A percentile compares a stretch with the other conserved stretches of the same genome.
Conservation (phyloP, 2,888 invertebrate genomes). For the Andrena trimmerana region DNA sequence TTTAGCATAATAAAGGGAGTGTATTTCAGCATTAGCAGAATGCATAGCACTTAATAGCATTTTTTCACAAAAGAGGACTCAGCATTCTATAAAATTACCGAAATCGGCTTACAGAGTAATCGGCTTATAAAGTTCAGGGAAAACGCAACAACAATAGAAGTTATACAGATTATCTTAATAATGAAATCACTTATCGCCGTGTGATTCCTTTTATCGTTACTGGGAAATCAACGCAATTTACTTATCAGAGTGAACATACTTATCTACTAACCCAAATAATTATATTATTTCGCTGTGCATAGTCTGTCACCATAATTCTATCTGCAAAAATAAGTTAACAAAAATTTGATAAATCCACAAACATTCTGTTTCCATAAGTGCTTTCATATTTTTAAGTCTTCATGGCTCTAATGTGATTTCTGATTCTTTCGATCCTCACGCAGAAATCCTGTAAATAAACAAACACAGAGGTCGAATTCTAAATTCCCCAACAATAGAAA, state of each 20-base stretch:
- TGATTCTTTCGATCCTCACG: no score
- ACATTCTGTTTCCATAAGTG: no score
- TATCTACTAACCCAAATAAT: no score
- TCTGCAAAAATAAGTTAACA: no score
- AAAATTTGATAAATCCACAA: no score
- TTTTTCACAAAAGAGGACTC: constrained; percentile 6
- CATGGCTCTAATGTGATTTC: no score
- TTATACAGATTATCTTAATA: constrained; percentile 15
- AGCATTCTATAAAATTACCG: constrained; percentile 22
- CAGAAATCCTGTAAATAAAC: no score
- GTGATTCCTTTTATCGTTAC: background rate
- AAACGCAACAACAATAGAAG: background rate
- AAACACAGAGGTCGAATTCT: background rate
- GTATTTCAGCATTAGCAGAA: constrained; percentile 1
- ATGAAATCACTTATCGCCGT: background rate
- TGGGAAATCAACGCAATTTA: no score
- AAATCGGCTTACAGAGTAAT: constrained; percentile 34
- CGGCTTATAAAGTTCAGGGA: constrained; percentile 9
- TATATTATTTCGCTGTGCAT: no score
- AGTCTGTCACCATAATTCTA: no score
- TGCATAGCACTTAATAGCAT: background rate
- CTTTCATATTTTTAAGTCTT: no score
- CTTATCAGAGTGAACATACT: no score
- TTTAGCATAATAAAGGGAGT: background rate
- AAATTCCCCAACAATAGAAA: background rate